Evolutionary conservation across 1,140 invertebrate species (phyloP).

Genomic region (Arctopsyche grandis): DNA sequence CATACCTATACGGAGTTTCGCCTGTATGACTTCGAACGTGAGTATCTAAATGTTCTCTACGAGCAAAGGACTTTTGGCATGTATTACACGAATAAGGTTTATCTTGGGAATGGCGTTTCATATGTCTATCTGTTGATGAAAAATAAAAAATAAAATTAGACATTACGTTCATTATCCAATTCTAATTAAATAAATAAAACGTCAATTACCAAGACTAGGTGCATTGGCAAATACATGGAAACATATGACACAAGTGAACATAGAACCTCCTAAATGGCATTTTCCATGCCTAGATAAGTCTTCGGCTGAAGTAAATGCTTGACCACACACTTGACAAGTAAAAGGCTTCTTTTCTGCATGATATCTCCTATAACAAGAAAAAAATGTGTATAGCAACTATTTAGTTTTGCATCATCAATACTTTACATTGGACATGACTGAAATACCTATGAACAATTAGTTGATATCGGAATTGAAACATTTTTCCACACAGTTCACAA

Average conservation of each 20-base stretch:
- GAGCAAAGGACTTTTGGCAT: slow-evolving; percentile 87
- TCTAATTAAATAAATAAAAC: neutral
- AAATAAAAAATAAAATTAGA: slow-evolving; percentile 3
- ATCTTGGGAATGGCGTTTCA: slow-evolving; percentile 81
- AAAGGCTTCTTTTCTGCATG: slow-evolving; percentile 87
- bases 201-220: slow-evolving; percentile 62
- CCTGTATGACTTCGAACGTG: slow-evolving; percentile 86
- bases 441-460: slow-evolving; percentile 77
- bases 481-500: slow-evolving; percentile 85
- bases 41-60: slow-evolving; percentile 86
- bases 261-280: slow-evolving; percentile 79
- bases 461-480: slow-evolving; percentile 87
- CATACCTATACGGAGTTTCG: slow-evolving; percentile 79
- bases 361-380: slow-evolving; percentile 72
- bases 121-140: slow-evolving; percentile 71
- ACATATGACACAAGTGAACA: slow-evolving; percentile 79
- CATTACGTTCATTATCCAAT: too few species aligned
- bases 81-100: slow-evolving; percentile 84
- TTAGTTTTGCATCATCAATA: too few species aligned
- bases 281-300: slow-evolving; percentile 83
- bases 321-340: slow-evolving; percentile 85
- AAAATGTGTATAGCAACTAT: too few species aligned
- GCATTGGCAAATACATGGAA: slow-evolving; percentile 81
- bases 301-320: slow-evolving; percentile 79
- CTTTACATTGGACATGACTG: neutral